Percentiles rank a stretch among this genome's conserved stretches.
Conservation (phyloP, 2,888 invertebrate species). For the Ephialtes manifestator region DNA sequence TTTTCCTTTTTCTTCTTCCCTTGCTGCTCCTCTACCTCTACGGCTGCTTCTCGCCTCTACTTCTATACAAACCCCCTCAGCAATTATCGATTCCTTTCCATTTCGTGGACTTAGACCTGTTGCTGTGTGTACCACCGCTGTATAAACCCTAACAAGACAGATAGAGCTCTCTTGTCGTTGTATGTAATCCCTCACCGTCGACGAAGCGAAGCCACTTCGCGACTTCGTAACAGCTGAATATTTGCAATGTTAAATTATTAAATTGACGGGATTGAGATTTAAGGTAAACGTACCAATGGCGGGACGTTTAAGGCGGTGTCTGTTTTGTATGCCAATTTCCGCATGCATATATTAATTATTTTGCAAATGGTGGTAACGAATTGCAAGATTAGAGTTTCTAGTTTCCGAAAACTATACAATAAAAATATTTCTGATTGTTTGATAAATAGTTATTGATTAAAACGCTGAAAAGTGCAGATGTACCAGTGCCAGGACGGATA, state of each 20-base stretch:
- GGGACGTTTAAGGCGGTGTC: no score
- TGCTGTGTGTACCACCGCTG: slow-evolving; percentile 60
- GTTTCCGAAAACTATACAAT: no score
- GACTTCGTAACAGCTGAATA: slow-evolving; percentile 1
- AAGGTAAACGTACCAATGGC: no score
- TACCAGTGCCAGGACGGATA: no score
- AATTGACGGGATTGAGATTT: slow-evolving; percentile 38
- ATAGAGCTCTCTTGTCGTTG: slow-evolving; percentile 28
- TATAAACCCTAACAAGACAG: slow-evolving; percentile 27
- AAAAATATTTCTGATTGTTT: no score
- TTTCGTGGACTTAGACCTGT: slow-evolving; percentile 66
- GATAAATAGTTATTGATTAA: no score
- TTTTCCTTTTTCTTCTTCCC: neutral
- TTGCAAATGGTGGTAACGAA: no score
- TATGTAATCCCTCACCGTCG: slow-evolving; percentile 52
- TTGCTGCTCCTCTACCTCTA: neutral
- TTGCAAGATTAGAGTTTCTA: no score
- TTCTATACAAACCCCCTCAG: slow-evolving; percentile 30
- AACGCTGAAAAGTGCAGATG: no score
- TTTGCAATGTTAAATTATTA: slow-evolving; percentile 41
- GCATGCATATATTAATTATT: no score
- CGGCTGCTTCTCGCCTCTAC: neutral
- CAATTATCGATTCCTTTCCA: slow-evolving; percentile 69
- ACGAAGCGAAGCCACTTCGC: slow-evolving; percentile 45
- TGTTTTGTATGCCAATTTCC: no score